Conservation (phyloP, 2,113 vertebrate species). For the Clarias batrachus region DNA sequence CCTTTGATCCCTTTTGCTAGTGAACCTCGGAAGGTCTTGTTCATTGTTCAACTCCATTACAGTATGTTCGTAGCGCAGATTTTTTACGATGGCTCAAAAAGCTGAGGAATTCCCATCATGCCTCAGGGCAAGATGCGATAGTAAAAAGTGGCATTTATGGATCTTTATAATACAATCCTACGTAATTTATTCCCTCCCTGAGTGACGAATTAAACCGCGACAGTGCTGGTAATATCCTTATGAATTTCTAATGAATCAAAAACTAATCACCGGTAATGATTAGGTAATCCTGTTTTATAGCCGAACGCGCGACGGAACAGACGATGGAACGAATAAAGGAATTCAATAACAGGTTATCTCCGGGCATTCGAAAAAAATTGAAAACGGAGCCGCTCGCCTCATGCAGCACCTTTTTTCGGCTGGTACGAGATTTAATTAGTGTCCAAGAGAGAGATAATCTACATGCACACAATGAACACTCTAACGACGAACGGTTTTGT, state of each 20-base stretch:
- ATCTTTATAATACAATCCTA: background rate
- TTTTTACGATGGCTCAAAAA: background rate
- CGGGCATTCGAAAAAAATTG: background rate
- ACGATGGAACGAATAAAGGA: background rate
- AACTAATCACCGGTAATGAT: background rate
- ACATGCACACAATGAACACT: background rate
- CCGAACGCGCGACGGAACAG: background rate
- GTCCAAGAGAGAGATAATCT: background rate
- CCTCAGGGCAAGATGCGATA: background rate
- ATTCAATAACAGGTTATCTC: slow-evolving; percentile 3
- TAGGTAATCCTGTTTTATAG: background rate
- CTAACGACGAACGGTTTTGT: background rate
- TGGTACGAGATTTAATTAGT: background rate
- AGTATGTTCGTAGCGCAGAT: background rate
- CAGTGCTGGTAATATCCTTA: background rate
- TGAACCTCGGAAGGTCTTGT: background rate
- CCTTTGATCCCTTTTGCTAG: background rate
- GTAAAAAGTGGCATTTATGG: background rate
- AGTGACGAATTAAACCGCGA: background rate
- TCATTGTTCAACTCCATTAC: background rate
- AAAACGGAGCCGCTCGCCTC: background rate
- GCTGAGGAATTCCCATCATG: background rate
- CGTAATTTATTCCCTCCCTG: background rate
- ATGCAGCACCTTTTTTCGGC: background rate
- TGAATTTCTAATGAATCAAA: background rate